Evolutionary conservation across 2,797 vertebrate genomes (phyloP), one percentile per base, ranked within the genome.

Genomic region (Cryptoprocta ferox): DNA sequence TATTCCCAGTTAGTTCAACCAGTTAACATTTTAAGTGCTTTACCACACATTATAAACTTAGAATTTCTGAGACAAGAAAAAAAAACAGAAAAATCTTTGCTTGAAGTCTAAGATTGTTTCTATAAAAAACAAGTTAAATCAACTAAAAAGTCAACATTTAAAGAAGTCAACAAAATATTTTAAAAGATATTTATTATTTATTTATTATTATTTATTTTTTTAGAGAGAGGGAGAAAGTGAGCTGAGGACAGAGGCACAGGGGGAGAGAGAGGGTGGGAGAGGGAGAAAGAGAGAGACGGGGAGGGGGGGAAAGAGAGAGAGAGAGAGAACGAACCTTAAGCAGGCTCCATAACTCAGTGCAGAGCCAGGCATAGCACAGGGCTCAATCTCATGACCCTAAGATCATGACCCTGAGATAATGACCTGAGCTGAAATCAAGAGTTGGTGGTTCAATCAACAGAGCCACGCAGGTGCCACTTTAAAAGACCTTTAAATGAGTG

Each of bases 71-170:
- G 35, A 66, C 73, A 6, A 48, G 16, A 13, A 48, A 75, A 45
- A 28, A 45, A 80, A 81, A 61, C 18, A 66, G 12, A 92, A 85
- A 90, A 73, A 30, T 35, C 6, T 61, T 86, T 63, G 15, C 21
- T 93, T 92, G 19, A 89, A 76, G 28, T 94, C 42, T 89, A 39
- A 83, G 53, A 42, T 35, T 71, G 18, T 76, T 91, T 95, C n/a
- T 48, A 39, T 50, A 59, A 18, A 94, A 91, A 97, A 76, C 26
- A 79, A 80, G 28, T 35, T 73, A 66, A 68, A 68, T 65, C 30
- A 89, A 75, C 32, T 30, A 66, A 82, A 78, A 63, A 16, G 5
- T 78, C 56, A 66, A 35, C 76, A 96, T 21, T 79, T 92, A 81
- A 94, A 84, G 75, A 35, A 48, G 0, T 79, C 6, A 79, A 39